Conservation (phyloP, 2,797 vertebrate genomes). For the Smutsia gigantea region DNA sequence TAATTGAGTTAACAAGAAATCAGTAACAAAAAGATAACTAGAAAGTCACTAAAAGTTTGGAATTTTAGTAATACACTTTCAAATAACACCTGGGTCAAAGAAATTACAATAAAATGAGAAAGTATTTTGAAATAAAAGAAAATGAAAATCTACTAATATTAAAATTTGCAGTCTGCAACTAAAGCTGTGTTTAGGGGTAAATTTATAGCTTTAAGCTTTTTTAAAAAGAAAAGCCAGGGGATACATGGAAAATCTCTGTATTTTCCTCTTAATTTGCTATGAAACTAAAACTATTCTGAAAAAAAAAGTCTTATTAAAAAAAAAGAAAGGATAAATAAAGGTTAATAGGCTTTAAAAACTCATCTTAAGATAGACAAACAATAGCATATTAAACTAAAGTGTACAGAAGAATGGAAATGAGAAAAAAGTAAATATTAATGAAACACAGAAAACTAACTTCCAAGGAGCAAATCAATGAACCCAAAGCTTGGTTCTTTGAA, state of each 20-base stretch:
- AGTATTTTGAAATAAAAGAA: neutral
- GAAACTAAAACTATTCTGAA: neutral
- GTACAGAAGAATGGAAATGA: neutral
- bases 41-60: neutral
- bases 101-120: neutral
- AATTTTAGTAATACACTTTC: neutral
- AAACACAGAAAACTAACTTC: neutral
- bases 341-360: neutral
- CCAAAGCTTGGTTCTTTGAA: neutral
- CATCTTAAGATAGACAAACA: neutral
- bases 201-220: neutral
- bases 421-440: neutral
- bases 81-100: neutral
- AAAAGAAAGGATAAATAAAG: neutral
- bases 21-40: neutral
- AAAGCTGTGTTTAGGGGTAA: slow-evolving; percentile 13
- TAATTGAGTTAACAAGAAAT: neutral
- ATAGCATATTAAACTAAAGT: neutral
- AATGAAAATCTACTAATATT: slow-evolving; percentile 1
- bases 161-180: neutral
- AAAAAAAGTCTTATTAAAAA: neutral
- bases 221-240: neutral
- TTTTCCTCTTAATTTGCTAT: neutral
- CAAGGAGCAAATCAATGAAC: neutral
- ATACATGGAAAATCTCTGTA: neutral